Evolutionary conservation across 2,888 invertebrate genomes (phyloP), one percentile per base, ranked within the genome.

Genomic region (Drosophila rellima): DNA sequence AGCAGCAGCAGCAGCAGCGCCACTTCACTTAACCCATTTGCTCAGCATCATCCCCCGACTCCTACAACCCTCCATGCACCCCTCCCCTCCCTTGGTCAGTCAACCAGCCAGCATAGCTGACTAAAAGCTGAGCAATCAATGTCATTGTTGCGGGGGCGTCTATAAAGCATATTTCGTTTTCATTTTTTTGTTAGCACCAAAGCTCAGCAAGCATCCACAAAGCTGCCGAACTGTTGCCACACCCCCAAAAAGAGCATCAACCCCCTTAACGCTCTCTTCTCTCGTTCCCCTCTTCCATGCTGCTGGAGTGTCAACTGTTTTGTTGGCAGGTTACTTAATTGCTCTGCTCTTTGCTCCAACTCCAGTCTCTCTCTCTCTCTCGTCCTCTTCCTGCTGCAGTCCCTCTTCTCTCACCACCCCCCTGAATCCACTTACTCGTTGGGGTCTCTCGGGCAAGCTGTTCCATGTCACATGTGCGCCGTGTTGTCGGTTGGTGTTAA

Each of bases 251-350:
- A 20, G 5, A 47, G 29, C 17, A 29, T 2, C 40, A 8, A 11
- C 15, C n/a, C n/a, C 8, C 15, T 45, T 26, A 3, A 7, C 15
- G 33, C 15, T 42, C 10, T 11, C 39, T 29, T 10, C 15, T 40
- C 3, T 2, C n/a, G 3, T 23, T 23, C 23, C 7, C 23, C 44
- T 51, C 13, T 44, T n/a, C n/a, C n/a, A n/a, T 64, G 66, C 45
- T 44, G 69, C 23, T 59, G 78, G 70, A 66, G 45, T 77, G 89
- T 90, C 89, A 89, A 88, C 87, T 90, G 86, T 77, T 82, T 81
- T 78, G 83, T 87, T 91, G 91, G 91, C 91, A 91, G 91, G 84
- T 91, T 90, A 83, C 90, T 91, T 91, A 91, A 91, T 91, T 91
- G 90, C 90, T 91, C 90, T 88, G 86, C 83, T 68, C 72, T 59